Percentiles rank a stretch among this genome's conserved stretches.
Conservation (phyloP, 2,797 vertebrate species). For the Uromys caudimaculatus region DNA sequence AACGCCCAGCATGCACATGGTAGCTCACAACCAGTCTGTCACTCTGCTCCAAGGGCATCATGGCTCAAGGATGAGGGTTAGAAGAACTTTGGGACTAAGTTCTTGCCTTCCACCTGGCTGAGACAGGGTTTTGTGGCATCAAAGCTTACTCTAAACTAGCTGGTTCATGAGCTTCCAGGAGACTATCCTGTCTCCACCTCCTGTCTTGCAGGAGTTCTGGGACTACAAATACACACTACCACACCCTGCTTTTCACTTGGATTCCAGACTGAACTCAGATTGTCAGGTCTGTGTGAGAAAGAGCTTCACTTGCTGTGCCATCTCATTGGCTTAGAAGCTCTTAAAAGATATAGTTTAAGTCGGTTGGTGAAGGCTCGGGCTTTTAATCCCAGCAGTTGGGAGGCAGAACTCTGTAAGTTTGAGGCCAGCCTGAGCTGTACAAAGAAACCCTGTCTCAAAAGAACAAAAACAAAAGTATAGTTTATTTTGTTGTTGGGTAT, state of each 20-base stretch:
- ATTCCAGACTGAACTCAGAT: not conserved
- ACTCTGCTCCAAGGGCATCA: not conserved
- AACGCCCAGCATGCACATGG: not conserved
- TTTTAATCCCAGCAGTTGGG: not conserved
- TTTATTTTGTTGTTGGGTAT: not conserved
- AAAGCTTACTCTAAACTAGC: not conserved
- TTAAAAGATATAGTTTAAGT: not conserved
- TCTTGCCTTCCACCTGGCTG: not conserved
- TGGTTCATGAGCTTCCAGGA: not conserved
- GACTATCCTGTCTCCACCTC: not conserved
- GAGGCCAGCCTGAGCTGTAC: not conserved
- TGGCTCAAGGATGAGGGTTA: not conserved
- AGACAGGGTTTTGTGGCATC: not conserved
- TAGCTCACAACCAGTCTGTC: not conserved
- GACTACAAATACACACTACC: not conserved
- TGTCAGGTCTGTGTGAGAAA: not conserved
- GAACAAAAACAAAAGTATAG: not conserved
- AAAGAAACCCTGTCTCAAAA: not conserved
- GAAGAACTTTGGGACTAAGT: not conserved
- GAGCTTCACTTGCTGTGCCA: not conserved
- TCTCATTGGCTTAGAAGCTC: not conserved
- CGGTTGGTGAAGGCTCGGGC: not conserved
- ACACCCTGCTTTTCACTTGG: not conserved
- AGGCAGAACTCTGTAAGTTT: not conserved
- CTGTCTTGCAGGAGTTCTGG: not conserved